phyloP scores from a whole-genome alignment of 2,888 invertebrate species.

The Callyntrura guangdongensis region DNA sequence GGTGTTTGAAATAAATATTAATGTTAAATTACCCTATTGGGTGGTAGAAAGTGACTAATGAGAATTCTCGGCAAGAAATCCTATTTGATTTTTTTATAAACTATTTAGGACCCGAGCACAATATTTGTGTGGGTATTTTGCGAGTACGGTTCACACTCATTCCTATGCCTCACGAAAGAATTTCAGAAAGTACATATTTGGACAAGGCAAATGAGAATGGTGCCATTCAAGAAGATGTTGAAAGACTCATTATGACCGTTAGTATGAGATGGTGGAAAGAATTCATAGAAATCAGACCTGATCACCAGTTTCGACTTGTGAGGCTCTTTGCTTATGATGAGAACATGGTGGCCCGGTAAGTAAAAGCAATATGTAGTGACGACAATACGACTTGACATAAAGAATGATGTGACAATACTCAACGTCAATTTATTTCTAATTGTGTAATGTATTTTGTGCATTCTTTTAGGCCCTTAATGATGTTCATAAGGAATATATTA shows the following conservation, averaged over 20 bases:
- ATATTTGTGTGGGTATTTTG: constrained; percentile 74
- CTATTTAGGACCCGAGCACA: constrained; percentile 73
- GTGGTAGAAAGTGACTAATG: constrained; percentile 63
- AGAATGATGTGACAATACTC: constrained; percentile 12
- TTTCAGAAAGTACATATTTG: constrained; percentile 73
- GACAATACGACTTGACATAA: not conserved
- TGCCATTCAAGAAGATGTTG: constrained; percentile 68
- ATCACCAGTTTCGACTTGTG: constrained; percentile 76
- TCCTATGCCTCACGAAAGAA: constrained; percentile 70
- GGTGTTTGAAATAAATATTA: constrained; percentile 50
- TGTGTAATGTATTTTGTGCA: not conserved
- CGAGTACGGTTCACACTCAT: constrained; percentile 68
- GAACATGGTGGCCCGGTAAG: constrained; percentile 77
- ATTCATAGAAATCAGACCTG: constrained; percentile 79
- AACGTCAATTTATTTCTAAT: not conserved
- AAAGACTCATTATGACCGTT: constrained; percentile 69
- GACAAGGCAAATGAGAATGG: constrained; percentile 73
- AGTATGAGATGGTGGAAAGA: constrained; percentile 81
- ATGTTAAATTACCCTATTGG: constrained; percentile 60
- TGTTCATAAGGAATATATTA: constrained; percentile 72
- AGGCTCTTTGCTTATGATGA: constrained; percentile 82
- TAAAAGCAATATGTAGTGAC: not conserved
- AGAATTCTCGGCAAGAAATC: constrained; percentile 51
- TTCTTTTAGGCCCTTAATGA: constrained; percentile 72
- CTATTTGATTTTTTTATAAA: constrained; percentile 46